Conservation (phyloP, 2,113 vertebrate genomes). For the Columba livia region DNA sequence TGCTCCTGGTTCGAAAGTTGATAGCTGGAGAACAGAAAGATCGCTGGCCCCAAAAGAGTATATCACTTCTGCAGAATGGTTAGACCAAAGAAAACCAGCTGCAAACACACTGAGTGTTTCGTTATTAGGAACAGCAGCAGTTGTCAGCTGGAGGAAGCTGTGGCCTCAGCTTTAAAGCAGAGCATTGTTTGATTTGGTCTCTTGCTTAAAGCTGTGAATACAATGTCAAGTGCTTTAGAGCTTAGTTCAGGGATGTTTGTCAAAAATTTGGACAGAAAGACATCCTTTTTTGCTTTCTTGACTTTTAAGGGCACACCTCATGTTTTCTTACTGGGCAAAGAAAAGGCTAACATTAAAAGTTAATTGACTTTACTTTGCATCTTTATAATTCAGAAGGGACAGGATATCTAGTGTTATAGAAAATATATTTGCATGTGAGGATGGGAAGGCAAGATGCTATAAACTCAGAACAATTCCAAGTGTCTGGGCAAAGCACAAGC, state of each 20-base stretch:
- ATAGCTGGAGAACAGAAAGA: neutral
- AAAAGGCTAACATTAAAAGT: neutral
- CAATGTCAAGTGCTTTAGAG: neutral
- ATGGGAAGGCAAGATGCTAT: neutral
- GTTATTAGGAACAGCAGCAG: neutral
- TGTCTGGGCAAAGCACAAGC: neutral
- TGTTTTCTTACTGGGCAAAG: neutral
- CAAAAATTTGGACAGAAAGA: neutral
- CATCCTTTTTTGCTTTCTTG: neutral
- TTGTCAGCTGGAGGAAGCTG: neutral
- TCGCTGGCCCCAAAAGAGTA: neutral
- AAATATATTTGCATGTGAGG: neutral
- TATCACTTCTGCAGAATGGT: neutral
- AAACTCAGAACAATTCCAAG: neutral
- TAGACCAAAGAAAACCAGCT: neutral
- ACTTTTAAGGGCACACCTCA: neutral
- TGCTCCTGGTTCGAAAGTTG: neutral
- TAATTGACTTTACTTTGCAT: neutral
- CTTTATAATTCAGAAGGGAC: neutral
- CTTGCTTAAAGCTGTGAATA: neutral
- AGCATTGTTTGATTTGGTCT: neutral
- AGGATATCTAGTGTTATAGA: neutral
- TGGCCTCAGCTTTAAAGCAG: neutral
- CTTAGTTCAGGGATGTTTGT: neutral
- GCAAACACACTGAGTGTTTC: neutral